Conservation (phyloP, 2,888 invertebrate genomes). For the Harmothoe impar region DNA sequence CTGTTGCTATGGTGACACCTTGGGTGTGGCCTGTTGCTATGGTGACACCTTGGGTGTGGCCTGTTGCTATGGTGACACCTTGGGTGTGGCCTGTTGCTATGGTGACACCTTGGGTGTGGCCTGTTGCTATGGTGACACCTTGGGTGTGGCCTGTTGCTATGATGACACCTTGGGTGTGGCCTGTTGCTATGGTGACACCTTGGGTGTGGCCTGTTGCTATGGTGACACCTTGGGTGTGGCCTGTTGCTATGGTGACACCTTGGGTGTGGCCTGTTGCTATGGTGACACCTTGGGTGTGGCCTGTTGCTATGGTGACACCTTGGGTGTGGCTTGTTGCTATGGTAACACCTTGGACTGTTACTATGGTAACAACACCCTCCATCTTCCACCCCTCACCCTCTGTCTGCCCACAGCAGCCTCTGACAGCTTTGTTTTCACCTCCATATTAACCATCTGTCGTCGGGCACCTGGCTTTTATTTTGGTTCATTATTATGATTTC, state of each 20-base stretch:
- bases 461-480: constrained; percentile 19
- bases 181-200: constrained; percentile 40
- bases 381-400: constrained; percentile 7
- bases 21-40: constrained; percentile 32
- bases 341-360: constrained; percentile 46
- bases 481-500: background rate
- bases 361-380: constrained; percentile 27
- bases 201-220: constrained; percentile 32
- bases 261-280: constrained; percentile 32
- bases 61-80: constrained; percentile 40
- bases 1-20: constrained; percentile 40
- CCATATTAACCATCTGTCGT: background rate
- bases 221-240: constrained; percentile 26
- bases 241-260: constrained; percentile 40
- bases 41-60: constrained; percentile 26
- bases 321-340: constrained; percentile 27
- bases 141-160: too few species aligned
- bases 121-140: constrained; percentile 40
- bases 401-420: background rate
- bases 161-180: too few species aligned
- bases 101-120: constrained; percentile 26
- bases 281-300: constrained; percentile 26
- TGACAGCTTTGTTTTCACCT: background rate
- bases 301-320: constrained; percentile 40
- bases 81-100: constrained; percentile 32